Percentiles rank a stretch among this genome's conserved stretches.
Conservation (phyloP, 2,113 vertebrate genomes). For the Hippolais icterina region DNA sequence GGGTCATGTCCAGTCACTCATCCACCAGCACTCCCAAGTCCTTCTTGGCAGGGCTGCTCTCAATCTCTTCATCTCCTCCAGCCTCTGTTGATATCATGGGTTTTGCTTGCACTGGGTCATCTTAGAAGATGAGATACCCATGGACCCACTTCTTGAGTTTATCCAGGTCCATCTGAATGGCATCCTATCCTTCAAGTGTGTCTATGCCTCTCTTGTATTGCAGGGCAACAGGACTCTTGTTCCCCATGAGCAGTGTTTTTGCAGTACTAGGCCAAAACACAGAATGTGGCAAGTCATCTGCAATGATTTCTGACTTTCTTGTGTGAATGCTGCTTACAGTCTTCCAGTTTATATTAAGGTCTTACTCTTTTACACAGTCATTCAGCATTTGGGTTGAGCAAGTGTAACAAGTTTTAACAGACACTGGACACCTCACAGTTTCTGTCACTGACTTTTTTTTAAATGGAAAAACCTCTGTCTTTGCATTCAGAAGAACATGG, state of each 20-base stretch:
- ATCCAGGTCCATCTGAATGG: neutral
- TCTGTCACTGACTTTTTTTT: neutral
- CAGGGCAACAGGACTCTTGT: neutral
- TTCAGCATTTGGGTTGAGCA: neutral
- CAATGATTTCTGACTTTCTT: neutral
- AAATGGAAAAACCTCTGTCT: neutral
- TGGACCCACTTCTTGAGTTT: neutral
- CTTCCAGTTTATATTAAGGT: neutral
- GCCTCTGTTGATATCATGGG: no score
- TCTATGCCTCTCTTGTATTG: neutral
- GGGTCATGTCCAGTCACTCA: neutral
- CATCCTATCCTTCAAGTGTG: no score
- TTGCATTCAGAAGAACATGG: neutral
- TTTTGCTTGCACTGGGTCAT: neutral
- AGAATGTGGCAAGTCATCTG: neutral
- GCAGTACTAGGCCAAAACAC: fast-evolving
- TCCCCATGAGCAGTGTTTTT: neutral
- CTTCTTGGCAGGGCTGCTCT: neutral
- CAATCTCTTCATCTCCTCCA: neutral
- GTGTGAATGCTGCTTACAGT: neutral
- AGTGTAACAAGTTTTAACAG: neutral
- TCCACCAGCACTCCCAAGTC: no score
- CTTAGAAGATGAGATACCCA: neutral
- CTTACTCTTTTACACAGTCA: neutral
- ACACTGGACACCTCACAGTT: neutral